Conservation (phyloP, 2,888 invertebrate species). For the Adelphocoris suturalis region DNA sequence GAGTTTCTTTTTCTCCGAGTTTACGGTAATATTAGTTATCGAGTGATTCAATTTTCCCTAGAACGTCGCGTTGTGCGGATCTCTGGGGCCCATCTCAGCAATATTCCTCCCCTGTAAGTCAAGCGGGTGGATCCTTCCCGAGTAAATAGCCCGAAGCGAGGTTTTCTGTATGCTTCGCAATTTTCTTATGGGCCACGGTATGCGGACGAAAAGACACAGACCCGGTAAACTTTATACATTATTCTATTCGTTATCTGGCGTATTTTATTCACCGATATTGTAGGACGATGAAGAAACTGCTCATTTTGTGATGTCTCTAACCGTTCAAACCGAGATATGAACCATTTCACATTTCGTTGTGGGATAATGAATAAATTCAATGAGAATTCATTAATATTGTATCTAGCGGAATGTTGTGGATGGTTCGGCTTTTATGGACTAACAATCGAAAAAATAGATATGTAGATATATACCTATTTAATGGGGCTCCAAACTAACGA, state of each 20-base stretch:
- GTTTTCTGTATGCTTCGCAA: slow-evolving; percentile 41
- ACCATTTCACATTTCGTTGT: no score
- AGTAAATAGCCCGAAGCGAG: slow-evolving; percentile 41
- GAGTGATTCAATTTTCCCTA: slow-evolving; percentile 60
- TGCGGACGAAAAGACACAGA: slow-evolving; percentile 10
- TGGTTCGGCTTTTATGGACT: no score
- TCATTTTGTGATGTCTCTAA: no score
- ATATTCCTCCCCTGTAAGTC: slow-evolving; percentile 1
- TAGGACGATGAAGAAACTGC: neutral
- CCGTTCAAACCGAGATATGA: no score
- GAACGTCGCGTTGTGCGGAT: slow-evolving; percentile 10
- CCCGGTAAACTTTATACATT: slow-evolving; percentile 24
- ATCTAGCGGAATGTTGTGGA: no score
- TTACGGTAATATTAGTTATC: slow-evolving; percentile 58
- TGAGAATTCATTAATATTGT: no score
- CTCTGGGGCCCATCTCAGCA: slow-evolving; percentile 35
- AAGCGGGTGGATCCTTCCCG: neutral
- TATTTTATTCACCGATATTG: neutral
- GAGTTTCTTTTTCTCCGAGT: slow-evolving; percentile 25
- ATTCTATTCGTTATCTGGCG: neutral
- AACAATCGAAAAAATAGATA: no score
- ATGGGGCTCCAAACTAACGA: no score
- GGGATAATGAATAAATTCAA: no score
- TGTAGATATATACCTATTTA: no score
- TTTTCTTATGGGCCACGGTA: neutral